These are phyloP conservation scores for Luperina nickerlii DNA, from an alignment of 2,888 invertebrate genomes.

Conservation along the genomic window DNA sequence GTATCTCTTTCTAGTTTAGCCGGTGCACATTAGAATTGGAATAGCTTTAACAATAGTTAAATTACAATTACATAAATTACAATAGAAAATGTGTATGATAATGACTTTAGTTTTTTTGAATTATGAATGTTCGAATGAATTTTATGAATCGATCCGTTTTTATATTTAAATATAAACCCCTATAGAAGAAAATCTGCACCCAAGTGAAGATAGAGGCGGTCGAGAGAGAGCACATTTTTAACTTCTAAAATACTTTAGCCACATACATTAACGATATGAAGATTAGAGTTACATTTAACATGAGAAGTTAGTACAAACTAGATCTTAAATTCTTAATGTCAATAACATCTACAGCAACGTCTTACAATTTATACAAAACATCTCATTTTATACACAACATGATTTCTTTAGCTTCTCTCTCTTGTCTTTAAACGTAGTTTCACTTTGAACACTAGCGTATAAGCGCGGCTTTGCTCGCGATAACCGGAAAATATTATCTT, in stretches of 20 bases:
- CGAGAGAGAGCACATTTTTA: not conserved
- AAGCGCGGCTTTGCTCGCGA: constrained; percentile 45
- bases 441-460: constrained; percentile 52
- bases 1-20: not conserved
- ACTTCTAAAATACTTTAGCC: not conserved
- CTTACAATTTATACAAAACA: constrained; percentile 68
- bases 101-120: not conserved
- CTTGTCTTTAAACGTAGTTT: constrained; percentile 40
- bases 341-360: constrained; percentile 63
- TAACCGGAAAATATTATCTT: constrained; percentile 2
- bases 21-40: constrained; percentile 25
- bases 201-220: not conserved
- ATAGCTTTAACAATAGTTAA: constrained; percentile 21
- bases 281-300: constrained; percentile 24
- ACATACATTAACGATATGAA: constrained; percentile 29
- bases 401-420: constrained; percentile 57
- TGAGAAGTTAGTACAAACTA: constrained; percentile 29
- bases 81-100: constrained; percentile 18
- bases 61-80: constrained; percentile 25
- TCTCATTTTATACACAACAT: constrained; percentile 57
- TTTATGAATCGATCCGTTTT: not conserved
- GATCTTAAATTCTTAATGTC: constrained; percentile 32
- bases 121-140: not conserved
- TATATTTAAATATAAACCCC: not conserved
- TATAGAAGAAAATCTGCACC: not conserved